Evolutionary conservation across 2,113 vertebrate genomes (phyloP).

Genomic region (Notiomystis cincta): DNA sequence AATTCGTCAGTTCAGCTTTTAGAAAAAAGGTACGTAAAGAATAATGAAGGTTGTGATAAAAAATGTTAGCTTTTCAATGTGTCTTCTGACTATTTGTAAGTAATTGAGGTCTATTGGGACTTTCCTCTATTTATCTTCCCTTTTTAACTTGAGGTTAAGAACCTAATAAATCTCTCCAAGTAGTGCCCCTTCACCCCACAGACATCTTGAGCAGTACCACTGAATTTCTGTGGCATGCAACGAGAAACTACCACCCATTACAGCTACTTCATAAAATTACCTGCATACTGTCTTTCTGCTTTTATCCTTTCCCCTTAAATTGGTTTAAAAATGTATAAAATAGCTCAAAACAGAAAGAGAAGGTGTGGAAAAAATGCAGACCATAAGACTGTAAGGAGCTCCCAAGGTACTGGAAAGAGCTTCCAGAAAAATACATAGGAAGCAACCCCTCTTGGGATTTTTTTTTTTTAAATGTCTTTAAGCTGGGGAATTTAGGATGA

Average conservation of each 20-base stretch:
- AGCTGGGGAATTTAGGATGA: not conserved
- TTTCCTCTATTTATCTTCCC: not conserved
- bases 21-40: not conserved
- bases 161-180: slow-evolving; percentile 21
- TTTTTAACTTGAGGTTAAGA: slow-evolving; percentile 3
- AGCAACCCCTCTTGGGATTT: not conserved
- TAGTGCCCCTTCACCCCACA: not conserved
- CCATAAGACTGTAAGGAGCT: not conserved
- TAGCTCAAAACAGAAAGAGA: not conserved
- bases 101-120: not conserved
- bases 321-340: not conserved
- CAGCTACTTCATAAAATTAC: not conserved
- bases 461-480: not conserved
- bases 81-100: not conserved
- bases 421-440: not conserved
- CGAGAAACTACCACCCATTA: not conserved
- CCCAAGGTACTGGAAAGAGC: not conserved
- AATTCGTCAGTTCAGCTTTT: not conserved
- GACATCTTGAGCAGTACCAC: not conserved
- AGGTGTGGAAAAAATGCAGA: not conserved
- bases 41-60: not conserved
- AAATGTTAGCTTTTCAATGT: not conserved
- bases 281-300: not conserved
- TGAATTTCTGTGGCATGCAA: not conserved
- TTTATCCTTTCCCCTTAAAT: not conserved